Evolutionary conservation across 2,797 vertebrate genomes (phyloP), one percentile per base, ranked within the genome.

Genomic region (Gobionotothen gibberifrons): DNA sequence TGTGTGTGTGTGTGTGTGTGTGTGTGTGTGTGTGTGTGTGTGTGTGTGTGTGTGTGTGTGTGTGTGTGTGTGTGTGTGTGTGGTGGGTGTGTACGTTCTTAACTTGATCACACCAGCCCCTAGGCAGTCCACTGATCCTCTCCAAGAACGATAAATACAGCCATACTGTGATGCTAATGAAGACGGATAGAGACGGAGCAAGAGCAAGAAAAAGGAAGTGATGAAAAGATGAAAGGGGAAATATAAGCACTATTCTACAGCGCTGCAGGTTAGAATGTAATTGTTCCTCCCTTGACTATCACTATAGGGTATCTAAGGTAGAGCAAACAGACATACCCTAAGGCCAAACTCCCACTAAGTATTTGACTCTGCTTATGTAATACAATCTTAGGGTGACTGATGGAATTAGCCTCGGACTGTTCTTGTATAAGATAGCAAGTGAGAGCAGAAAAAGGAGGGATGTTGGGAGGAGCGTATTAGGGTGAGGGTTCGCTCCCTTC

Each of bases 91-190:
- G 85, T 87, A 36, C 32, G 1, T 79, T 84, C 87, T 81, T 82
- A 87, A 79, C 79, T 88, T 70, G 56, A 88, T 89, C 83, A 77
- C 79, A 82, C 70, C 46, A 68, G 64, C 82, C 87, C 86, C 72
- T 21, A 72, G 85, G 85, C 85, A 88, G 71, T 74, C 80, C 66
- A 65, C 85, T 78, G 75, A 89, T 89, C 83, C 85, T 91, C 84
- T 88, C 91, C 74, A 86, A 81, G 79, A 90, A 92, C 83, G 79
- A 94, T 93, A 93, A 93, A 91, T 90, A 91, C 85, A 85, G 78
- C 81, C 69, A 75, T 76, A 85, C 83, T 86, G 81, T 74, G 80
- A 92, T 90, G 86, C 77, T 93, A 94, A 94, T 92, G 87, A 93
- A 94, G 90, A 93, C 57, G 40, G 92, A 94, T 90, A 82, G 88